A percentile compares a stretch with the other conserved stretches of the same genome.
These are phyloP conservation scores for Coccyzus lansbergi DNA, from an alignment of 2,797 vertebrate species.

Conservation along the genomic window DNA sequence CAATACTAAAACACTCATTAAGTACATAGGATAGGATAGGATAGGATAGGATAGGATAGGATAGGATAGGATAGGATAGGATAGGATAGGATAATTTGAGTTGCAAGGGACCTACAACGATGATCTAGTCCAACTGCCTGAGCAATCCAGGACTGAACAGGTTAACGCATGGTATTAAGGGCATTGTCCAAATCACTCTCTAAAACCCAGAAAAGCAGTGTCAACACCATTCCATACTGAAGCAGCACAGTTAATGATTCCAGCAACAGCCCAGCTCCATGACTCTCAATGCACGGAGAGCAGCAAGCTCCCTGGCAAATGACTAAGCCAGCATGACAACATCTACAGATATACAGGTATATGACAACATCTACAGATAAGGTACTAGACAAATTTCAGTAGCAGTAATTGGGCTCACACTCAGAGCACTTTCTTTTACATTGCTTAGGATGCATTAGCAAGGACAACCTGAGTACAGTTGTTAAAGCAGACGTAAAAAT, in stretches of 20 bases:
- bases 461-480: background rate
- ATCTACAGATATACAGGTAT: background rate
- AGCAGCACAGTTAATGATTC: background rate
- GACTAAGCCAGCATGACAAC: background rate
- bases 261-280: background rate
- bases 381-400: background rate
- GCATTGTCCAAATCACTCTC: background rate
- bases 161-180: no score
- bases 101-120: no score
- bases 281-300: background rate
- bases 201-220: background rate
- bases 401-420: background rate
- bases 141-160: no score
- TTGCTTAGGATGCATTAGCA: background rate
- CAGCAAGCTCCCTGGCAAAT: background rate
- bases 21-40: background rate
- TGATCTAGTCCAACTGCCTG: no score
- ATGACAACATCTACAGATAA: background rate
- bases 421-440: background rate
- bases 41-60: background rate
- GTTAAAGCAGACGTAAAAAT: background rate
- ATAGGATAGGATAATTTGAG: no score
- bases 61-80: background rate
- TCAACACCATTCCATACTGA: rapidly evolving
- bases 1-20: background rate